Base-by-base conservation (phyloP, 2,113 vertebrate genomes). In the Aix galericulata region DNA sequence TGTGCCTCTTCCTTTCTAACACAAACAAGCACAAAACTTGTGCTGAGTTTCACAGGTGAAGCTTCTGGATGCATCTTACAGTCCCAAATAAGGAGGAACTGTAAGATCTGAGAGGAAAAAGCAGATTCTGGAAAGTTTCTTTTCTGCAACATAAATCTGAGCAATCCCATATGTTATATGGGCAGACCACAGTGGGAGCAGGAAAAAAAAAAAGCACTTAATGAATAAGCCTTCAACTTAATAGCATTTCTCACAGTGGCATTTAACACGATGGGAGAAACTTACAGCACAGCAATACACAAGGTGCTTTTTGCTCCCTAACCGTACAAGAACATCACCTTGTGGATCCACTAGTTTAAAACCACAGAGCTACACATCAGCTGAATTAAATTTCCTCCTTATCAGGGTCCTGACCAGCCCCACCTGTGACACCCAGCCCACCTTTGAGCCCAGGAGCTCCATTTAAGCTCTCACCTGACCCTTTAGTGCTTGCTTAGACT, bases 401-500 rank as follows among this genome's bases (percentile, higher is more conserved):
- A 56, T 17, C n/a, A 58, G 36, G 6, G 11, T 32, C 32, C 18
- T 36, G 15, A 66, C 34, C 52, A 48, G 59, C 26, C 59, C 58
- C n/a, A 62, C 32, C 40, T 27, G 17, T 13, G 13, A 8, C 11
- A 84, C 34, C 44, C 34, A 88, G 31, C 34, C 29, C 32, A 23
- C 12, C 9, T 74, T 56, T 2, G 38, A 25, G 25, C 31, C 20
- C 38, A 72, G 13, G 11, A 73, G 9, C 40, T 89, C 55, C 13
- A 22, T 36, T 83, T 67, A 44, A 58, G 16, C 13, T 36, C 44
- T 67, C 8, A 11, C 8, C 26, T n/a, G 2, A 4, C 3, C 5
- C 0, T n/a, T 42, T 3, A 60, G 4, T 5, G 0, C 1, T 25
- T 32, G 1, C 2, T 16, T 20, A 1, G 21, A 2, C 7, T 56